Percentiles rank a stretch among this genome's conserved stretches.
phyloP scores from a whole-genome alignment of 1,140 invertebrate genomes.

The Tyrophagus putrescentiae region DNA sequence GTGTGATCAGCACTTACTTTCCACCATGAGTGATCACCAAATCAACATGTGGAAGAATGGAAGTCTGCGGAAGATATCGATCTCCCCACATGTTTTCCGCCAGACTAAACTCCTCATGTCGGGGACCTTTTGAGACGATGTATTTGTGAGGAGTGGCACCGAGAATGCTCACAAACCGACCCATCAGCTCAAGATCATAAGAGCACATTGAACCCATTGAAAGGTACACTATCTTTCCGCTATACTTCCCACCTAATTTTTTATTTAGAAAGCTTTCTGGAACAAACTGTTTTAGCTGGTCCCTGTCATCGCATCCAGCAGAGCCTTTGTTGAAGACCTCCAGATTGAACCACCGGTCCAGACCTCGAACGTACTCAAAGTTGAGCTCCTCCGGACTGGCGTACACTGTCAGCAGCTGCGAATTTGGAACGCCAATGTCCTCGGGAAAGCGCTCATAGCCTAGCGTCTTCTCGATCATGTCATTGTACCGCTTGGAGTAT shows the following conservation, averaged over 20 bases:
- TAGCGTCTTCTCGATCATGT: background rate
- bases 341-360: background rate
- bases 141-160: background rate
- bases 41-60: slow-evolving; percentile 19
- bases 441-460: background rate
- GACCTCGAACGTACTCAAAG: background rate
- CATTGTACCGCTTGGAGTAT: background rate
- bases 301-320: background rate
- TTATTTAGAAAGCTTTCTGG: background rate
- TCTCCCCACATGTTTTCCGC: slow-evolving; percentile 24
- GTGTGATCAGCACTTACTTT: too few species aligned
- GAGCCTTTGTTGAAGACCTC: background rate
- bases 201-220: slow-evolving; percentile 22
- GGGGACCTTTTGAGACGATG: slow-evolving; percentile 17
- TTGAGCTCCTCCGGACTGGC: background rate
- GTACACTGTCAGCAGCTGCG: background rate
- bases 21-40: slow-evolving; percentile 31
- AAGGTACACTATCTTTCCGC: slow-evolving; percentile 22
- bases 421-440: background rate
- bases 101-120: slow-evolving; percentile 18
- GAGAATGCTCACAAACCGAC: slow-evolving; percentile 2
- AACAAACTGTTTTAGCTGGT: background rate
- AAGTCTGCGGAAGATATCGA: slow-evolving; percentile 15
- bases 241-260: background rate
- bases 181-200: slow-evolving; percentile 18